Evolutionary conservation across 2,797 vertebrate genomes (phyloP), one percentile per base, ranked within the genome.

Genomic region (Crotalus adamanteus): DNA sequence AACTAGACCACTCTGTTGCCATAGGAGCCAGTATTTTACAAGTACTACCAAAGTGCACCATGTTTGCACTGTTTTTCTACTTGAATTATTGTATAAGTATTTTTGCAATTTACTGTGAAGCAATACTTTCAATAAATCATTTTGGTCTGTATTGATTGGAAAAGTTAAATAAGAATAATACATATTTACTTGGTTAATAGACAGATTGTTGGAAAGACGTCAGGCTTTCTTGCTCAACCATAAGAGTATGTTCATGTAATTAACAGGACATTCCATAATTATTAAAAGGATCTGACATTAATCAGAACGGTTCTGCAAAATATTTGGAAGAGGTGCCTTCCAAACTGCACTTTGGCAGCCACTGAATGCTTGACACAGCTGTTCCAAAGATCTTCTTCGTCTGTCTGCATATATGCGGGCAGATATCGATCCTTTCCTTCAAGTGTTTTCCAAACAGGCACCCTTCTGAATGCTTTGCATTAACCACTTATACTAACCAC

Each of bases 271-370:
- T 91, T 92, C 25, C 89, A 16, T 47, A 42, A 47, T 90, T 92
- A 53, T 91, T 95, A 95, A 83, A 56, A 92, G 91, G 55, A 61
- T 91, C 18, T 42, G 47, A 51, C 28, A 90, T n/a, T 53, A 73
- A 73, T 9, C 61, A 2, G 12, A 22, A 78, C 20, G 37, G 20
- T 37, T 78, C 37, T 47, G 73, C 73, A 78, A 78, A 47, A 47
- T 78, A 78, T 78, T 42, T 78, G 73, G 37, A 78, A 42, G 73
- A 42, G 37, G 18, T 22, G 73, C 7, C 12, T 78, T 78, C 37
- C 73, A 78, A 78, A 78, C 20, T 42, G 73, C 8, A 78, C 73
- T 78, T 78, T 78, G 31, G 18, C 31, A 78, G 73, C 73, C 9
- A 9, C 18, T 42, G 37, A 78, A 78, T 42, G 73, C 20, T 78